Percentiles rank a stretch among this genome's conserved stretches.
Evolutionary conservation across 2,797 vertebrate species (phyloP).

Genomic region (Centroberyx gerrardi): DNA sequence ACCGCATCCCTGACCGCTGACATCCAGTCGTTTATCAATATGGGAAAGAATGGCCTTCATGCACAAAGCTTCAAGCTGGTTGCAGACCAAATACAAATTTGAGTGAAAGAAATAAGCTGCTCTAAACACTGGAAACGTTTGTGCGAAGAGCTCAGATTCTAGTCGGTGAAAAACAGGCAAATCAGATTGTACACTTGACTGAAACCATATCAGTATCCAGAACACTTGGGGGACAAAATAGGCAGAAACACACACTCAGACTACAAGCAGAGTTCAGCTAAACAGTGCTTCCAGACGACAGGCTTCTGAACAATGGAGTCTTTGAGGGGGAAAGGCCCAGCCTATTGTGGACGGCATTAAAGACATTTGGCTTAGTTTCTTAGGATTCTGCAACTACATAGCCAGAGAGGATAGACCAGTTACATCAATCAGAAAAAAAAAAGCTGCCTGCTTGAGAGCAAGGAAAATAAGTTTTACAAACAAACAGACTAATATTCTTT

Average conservation of each 20-base stretch:
- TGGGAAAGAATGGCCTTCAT: background rate
- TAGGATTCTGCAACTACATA: background rate
- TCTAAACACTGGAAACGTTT: background rate
- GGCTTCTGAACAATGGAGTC: constrained; percentile 11
- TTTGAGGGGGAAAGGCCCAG: background rate
- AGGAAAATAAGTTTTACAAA: background rate
- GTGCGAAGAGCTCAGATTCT: background rate
- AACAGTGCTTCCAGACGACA: background rate
- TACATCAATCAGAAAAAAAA: background rate
- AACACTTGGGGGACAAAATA: background rate
- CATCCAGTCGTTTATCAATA: constrained; percentile 16
- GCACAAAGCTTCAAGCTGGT: background rate
- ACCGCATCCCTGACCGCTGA: constrained; percentile 11
- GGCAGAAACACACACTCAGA: background rate
- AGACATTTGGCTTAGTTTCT: constrained; percentile 26
- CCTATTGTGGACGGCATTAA: constrained; percentile 22
- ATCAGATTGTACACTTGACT: background rate
- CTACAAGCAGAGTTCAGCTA: background rate
- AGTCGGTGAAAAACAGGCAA: background rate
- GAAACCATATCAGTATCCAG: background rate
- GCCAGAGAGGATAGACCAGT: background rate
- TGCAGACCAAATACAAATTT: background rate
- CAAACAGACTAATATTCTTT: background rate
- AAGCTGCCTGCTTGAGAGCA: background rate
- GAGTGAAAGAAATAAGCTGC: background rate